Evolutionary conservation across 2,113 vertebrate species (phyloP), one percentile per base, ranked within the genome.

Genomic region (Odocoileus virginianus): DNA sequence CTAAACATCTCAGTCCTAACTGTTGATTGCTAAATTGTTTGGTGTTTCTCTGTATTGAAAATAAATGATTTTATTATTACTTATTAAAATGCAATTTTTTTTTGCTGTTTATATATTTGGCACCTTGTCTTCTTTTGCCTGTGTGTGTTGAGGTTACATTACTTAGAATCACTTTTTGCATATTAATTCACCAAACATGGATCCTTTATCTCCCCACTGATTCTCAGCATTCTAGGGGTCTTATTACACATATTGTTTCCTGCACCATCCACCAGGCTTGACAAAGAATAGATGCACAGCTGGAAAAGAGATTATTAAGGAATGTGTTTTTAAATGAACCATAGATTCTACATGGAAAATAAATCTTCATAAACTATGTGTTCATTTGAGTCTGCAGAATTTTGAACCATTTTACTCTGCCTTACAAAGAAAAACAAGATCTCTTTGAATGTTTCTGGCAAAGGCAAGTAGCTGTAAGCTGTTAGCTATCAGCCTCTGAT

Each of bases 401-500:
- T 87, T 89, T 23, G n/a, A 61, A 33, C 43, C 40, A 10, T 83
- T 96, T 96, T 86, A 90, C 93, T 82, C 74, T 47, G 36, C 25
- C 58, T 89, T 45, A 64, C 79, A 57, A 88, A 78, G 95, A 36
- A 94, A 96, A 97, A 84, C 78, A 91, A 83, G 91, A 94, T 95
- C 50, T 96, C 61, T 76, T 47, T 12, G 27, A 52, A 76, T 86
- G 57, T 93, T 97, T 97, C 93, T 95, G 92, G 88, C 74, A 21
- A 71, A 97, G 84, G 64, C 87, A 86, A 95, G 61, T 86, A 91
- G 58, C 83, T 93, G 11, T 57, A 36, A 95, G 74, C 79, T 94
- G 85, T 71, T 74, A 61, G 60, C 91, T 97, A 97, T 89, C 97
- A 89, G 96, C 19, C 30, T 81, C n/a, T 91, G 82, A 76, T 95